phyloP scores from a whole-genome alignment of 2,888 invertebrate species.

The Eucera pruinosa region DNA sequence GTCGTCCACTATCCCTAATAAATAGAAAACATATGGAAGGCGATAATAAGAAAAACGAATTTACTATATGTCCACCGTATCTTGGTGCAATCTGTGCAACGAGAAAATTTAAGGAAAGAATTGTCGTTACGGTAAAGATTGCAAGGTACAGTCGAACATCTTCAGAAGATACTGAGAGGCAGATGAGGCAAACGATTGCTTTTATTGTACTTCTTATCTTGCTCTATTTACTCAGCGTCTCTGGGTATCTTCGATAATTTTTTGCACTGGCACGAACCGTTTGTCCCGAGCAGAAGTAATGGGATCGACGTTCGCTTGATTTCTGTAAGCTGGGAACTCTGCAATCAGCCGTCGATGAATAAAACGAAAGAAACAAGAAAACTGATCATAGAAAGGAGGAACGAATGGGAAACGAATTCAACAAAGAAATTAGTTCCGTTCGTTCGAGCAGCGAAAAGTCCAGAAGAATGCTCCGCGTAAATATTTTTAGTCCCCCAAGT shows the following conservation, averaged over 20 bases:
- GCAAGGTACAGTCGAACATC: slow-evolving; percentile 20
- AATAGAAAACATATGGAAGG: background rate
- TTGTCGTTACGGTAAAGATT: slow-evolving; percentile 23
- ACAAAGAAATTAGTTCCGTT: slow-evolving; percentile 25
- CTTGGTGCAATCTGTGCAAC: background rate
- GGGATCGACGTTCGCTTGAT: slow-evolving; percentile 50
- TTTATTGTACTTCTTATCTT: slow-evolving; percentile 51
- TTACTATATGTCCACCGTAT: background rate
- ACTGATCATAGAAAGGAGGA: slow-evolving; percentile 5
- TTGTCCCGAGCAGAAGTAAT: slow-evolving; percentile 42
- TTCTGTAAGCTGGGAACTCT: slow-evolving; percentile 49
- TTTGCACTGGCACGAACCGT: slow-evolving; percentile 36
- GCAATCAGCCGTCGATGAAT: slow-evolving; percentile 54
- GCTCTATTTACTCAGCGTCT: slow-evolving; percentile 47
- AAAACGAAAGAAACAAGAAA: slow-evolving; percentile 26
- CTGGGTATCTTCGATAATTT: slow-evolving; percentile 47
- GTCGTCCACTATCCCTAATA: no score
- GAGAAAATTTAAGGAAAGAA: slow-evolving; percentile 31
- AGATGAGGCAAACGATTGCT: slow-evolving; percentile 48
- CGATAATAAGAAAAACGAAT: background rate
- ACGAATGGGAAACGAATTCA: slow-evolving; percentile 17
- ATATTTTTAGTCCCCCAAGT: background rate
- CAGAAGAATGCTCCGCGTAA: background rate
- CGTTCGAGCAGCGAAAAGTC: background rate
- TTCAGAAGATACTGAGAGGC: slow-evolving; percentile 25